These are phyloP conservation scores for Kryptopterus vitreolus DNA, from an alignment of 2,797 vertebrate species.

Conservation along the genomic window DNA sequence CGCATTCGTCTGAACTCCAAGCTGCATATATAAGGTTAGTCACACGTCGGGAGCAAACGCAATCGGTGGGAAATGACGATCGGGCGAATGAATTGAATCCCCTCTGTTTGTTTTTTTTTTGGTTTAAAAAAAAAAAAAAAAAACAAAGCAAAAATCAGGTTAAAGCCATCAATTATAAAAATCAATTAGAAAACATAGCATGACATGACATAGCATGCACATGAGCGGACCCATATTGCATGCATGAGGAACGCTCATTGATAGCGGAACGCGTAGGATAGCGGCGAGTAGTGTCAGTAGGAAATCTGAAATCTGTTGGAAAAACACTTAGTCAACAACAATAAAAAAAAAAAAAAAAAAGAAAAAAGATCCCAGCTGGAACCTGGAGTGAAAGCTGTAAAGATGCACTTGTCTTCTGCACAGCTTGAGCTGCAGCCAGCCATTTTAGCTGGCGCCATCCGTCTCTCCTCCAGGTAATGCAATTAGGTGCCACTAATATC, in stretches of 20 bases:
- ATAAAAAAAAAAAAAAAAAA: no score
- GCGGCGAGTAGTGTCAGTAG: no score
- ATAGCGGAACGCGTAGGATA: constrained; percentile 37
- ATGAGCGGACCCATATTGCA: constrained; percentile 30
- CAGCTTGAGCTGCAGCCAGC: constrained; percentile 72
- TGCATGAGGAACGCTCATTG: constrained; percentile 38
- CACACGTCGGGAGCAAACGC: constrained; percentile 9
- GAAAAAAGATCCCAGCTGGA: constrained; percentile 78
- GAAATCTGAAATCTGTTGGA: constrained; percentile 76
- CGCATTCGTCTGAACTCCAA: constrained; percentile 24
- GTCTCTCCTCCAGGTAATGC: constrained; percentile 84
- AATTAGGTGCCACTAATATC: constrained; percentile 85
- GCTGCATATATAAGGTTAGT: constrained; percentile 27
- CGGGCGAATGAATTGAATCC: neutral
- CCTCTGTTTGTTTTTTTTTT: neutral
- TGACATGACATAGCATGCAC: constrained; percentile 43
- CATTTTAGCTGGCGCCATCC: constrained; percentile 83
- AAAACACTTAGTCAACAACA: constrained; percentile 80
- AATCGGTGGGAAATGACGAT: neutral
- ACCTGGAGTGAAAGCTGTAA: constrained; percentile 78
- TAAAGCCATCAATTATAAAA: constrained; percentile 27
- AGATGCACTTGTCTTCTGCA: constrained; percentile 80
- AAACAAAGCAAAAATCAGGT: no score
- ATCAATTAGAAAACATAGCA: no score
- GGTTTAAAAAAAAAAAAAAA: constrained; percentile 16